These are phyloP conservation scores for Drosophila novamexicana DNA, from an alignment of 1,140 invertebrate genomes.

Conservation along the genomic window DNA sequence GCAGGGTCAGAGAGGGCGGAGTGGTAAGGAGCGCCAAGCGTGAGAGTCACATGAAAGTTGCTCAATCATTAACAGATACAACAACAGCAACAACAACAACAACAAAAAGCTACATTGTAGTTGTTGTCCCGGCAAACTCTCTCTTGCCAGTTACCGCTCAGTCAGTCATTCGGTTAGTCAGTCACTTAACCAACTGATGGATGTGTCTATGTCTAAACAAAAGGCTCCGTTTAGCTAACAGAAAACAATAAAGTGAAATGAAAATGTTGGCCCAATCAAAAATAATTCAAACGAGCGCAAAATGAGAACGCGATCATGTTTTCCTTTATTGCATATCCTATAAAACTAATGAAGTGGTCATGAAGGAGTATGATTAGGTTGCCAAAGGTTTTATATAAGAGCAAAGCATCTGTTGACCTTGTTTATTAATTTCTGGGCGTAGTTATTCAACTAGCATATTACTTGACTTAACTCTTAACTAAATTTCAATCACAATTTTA, in stretches of 20 bases:
- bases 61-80: constrained; percentile 41
- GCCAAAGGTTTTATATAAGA: not conserved
- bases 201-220: constrained; percentile 63
- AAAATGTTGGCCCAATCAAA: constrained; percentile 71
- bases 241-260: constrained; percentile 64
- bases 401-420: not conserved
- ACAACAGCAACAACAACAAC: not conserved
- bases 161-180: constrained; percentile 20
- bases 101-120: not conserved
- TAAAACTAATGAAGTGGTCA: not conserved
- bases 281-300: constrained; percentile 59
- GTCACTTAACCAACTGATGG: constrained; percentile 58
- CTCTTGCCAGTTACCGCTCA: constrained; percentile 13
- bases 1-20: not conserved
- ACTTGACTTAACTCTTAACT: not conserved
- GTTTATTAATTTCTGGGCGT: no score
- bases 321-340: constrained; percentile 11
- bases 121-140: constrained; percentile 13
- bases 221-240: constrained; percentile 50
- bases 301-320: constrained; percentile 34
- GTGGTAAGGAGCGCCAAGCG: not conserved
- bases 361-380: not conserved
- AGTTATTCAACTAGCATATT: not conserved
- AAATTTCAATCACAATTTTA: no score
- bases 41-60: constrained; percentile 34